These are phyloP conservation scores for Leptestheria dahalacensis DNA, from an alignment of 1,140 invertebrate genomes.

Conservation along the genomic window DNA sequence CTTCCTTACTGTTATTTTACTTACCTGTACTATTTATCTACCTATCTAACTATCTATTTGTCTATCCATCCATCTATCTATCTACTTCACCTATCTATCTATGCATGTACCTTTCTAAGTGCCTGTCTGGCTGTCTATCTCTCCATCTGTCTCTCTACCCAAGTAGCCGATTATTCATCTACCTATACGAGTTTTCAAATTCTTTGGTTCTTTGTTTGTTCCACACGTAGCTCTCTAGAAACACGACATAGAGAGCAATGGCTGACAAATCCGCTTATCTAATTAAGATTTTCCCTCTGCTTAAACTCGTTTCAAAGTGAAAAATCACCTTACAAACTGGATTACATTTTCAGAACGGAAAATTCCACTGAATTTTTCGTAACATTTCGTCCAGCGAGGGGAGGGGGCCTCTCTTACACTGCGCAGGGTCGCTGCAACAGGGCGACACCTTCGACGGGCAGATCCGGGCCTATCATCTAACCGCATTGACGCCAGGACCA, in stretches of 20 bases:
- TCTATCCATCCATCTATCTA: no score
- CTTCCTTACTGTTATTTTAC: no score
- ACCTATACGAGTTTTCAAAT: no score
- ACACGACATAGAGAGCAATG: no score
- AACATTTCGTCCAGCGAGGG: not conserved
- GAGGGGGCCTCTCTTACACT: not conserved
- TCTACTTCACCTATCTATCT: no score
- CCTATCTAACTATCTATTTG: no score
- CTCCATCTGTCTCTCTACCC: no score
- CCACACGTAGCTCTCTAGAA: no score
- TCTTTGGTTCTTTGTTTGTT: not conserved
- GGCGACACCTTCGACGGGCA: not conserved
- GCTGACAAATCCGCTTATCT: not conserved
- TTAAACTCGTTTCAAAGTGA: not conserved
- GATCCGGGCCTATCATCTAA: not conserved
- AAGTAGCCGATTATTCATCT: no score
- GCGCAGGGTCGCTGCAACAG: not conserved
- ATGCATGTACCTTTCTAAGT: no score
- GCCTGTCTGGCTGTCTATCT: no score
- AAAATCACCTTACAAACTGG: not conserved
- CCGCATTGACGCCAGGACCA: not conserved
- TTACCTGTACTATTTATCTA: no score
- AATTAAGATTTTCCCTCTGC: not conserved
- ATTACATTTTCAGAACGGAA: not conserved
- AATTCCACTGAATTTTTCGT: not conserved